phyloP scores from a whole-genome alignment of 2,888 invertebrate genomes.

The Stenchaetothrips biformis region DNA sequence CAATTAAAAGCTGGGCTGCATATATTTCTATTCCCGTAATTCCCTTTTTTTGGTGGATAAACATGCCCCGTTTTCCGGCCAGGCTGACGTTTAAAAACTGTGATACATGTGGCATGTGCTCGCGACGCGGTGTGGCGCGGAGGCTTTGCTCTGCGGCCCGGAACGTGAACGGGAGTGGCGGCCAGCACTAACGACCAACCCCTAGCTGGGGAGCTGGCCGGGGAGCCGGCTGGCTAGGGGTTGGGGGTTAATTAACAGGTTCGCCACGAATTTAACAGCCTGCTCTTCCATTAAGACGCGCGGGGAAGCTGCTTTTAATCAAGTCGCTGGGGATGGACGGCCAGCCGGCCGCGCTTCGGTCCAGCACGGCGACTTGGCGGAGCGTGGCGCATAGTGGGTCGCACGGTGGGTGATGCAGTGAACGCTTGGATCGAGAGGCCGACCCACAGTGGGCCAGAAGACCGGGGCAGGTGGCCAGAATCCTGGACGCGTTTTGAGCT shows the following conservation, averaged over 20 bases:
- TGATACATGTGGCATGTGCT: neutral
- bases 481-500: too few species aligned
- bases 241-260: conserved; percentile 16
- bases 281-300: conserved; percentile 11
- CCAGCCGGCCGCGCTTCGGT: neutral
- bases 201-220: neutral
- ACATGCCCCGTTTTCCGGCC: too few species aligned
- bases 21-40: neutral
- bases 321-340: neutral
- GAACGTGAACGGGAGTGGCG: neutral
- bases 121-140: neutral
- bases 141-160: neutral
- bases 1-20: too few species aligned
- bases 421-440: too few species aligned
- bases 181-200: neutral
- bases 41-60: neutral
- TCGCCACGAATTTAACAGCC: conserved; percentile 14
- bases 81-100: neutral
- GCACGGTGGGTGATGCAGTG: too few species aligned
- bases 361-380: neutral
- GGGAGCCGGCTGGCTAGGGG: neutral
- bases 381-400: neutral
- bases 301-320: neutral
- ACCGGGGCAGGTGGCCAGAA: too few species aligned
- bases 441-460: too few species aligned